Conservation (phyloP, 2,888 invertebrate genomes). For the Melinopterus prodromus region DNA sequence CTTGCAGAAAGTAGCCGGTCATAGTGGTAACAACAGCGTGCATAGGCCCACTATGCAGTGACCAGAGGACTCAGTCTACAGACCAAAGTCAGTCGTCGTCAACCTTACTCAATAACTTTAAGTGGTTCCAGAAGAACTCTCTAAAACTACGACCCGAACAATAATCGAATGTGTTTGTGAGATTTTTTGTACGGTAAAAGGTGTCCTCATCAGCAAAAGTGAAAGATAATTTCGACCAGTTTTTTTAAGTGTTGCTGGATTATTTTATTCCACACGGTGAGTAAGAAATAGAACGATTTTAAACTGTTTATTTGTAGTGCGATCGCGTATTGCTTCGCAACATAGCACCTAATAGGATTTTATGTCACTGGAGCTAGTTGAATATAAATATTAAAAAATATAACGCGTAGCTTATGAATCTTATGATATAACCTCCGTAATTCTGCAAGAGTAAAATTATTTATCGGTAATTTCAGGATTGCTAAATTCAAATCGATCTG, state of each 20-base stretch:
- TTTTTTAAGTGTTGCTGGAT: not conserved
- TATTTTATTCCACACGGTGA: not conserved
- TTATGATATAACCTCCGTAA: no score
- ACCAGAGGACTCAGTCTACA: not conserved
- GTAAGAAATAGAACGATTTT: not conserved
- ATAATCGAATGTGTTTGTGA: not conserved
- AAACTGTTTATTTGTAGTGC: not conserved
- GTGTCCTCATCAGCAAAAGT: not conserved
- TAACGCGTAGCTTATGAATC: no score
- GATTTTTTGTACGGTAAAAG: not conserved
- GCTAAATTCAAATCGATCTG: not conserved
- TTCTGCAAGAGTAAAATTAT: not conserved
- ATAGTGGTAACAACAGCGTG: not conserved
- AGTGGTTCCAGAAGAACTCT: not conserved
- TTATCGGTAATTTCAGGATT: not conserved
- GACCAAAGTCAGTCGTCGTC: not conserved
- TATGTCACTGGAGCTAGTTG: not conserved
- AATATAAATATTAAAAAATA: no score
- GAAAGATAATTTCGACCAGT: not conserved
- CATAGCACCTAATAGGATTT: not conserved
- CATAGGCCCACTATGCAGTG: constrained; percentile 4
- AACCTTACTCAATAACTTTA: not conserved
- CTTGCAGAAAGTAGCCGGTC: constrained; percentile 33
- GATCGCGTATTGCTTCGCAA: not conserved
- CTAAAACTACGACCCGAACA: not conserved